phyloP scores from a whole-genome alignment of 2,797 vertebrate species.

The Pteronotus mesoamericanus region DNA sequence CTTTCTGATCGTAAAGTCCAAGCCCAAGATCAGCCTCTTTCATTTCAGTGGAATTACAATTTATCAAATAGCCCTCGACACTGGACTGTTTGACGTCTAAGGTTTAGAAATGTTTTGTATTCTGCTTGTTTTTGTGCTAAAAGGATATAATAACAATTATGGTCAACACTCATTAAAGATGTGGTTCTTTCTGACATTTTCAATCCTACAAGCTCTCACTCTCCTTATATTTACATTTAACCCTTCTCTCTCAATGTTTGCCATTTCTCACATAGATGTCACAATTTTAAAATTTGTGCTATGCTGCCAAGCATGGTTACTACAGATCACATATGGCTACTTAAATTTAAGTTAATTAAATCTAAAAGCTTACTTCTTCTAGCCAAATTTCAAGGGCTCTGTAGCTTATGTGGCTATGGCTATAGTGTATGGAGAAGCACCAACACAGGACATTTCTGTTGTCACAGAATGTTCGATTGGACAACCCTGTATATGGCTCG shows the following conservation, averaged over 20 bases:
- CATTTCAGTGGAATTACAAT: background rate
- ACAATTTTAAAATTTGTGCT: background rate
- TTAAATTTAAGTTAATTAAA: conserved; percentile 8
- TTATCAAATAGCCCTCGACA: background rate
- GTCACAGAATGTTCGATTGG: background rate
- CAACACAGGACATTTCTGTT: background rate
- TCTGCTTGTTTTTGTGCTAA: background rate
- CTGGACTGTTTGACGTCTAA: background rate
- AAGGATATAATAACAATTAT: background rate
- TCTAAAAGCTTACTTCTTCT: conserved; percentile 7
- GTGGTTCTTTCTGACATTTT: background rate
- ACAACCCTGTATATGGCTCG: background rate
- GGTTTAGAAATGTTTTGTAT: background rate
- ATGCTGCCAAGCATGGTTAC: background rate
- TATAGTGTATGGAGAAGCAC: background rate
- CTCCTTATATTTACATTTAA: background rate
- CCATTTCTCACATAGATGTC: background rate
- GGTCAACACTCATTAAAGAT: background rate
- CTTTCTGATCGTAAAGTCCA: background rate
- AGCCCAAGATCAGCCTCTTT: background rate
- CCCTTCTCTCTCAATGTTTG: background rate
- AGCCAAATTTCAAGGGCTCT: background rate
- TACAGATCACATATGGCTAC: background rate
- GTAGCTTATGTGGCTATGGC: background rate
- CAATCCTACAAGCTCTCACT: background rate